phyloP scores from a whole-genome alignment of 2,113 vertebrate genomes.

The Rhipidura dahli region DNA sequence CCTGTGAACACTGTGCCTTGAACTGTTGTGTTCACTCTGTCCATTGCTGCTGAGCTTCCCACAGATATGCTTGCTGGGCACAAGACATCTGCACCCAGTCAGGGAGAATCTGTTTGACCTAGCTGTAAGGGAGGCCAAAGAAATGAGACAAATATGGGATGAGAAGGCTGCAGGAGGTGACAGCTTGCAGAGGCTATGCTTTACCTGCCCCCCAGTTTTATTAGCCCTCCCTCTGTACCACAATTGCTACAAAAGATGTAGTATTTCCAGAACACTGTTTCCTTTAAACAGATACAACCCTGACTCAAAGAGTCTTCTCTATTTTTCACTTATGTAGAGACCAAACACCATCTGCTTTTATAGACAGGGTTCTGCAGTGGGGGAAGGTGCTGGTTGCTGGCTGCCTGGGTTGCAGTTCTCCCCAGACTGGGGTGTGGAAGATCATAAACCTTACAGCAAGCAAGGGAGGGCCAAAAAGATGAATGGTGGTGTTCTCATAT shows the following conservation, averaged over 20 bases:
- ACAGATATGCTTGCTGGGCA: not conserved
- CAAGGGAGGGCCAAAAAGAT: not conserved
- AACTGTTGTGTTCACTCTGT: not conserved
- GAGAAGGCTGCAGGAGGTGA: not conserved
- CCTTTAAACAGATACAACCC: not conserved
- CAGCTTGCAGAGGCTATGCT: not conserved
- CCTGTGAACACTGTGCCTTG: accelerated
- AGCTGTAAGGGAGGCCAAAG: not conserved
- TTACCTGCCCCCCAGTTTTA: not conserved
- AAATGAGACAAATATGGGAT: not conserved
- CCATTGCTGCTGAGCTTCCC: accelerated
- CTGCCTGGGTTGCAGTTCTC: not conserved
- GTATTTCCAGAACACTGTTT: not conserved
- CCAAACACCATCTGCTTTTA: not conserved
- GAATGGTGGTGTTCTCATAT: not conserved
- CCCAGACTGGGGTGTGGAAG: not conserved
- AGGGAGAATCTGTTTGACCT: not conserved
- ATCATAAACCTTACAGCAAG: not conserved
- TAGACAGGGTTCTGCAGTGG: not conserved
- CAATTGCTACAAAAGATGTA: not conserved
- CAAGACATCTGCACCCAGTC: not conserved
- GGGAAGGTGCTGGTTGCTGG: not conserved
- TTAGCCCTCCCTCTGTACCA: accelerated
- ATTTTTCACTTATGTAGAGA: not conserved
- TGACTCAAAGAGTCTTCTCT: not conserved